These are phyloP conservation scores for Enteromius paludinosus DNA, from an alignment of 2,797 vertebrate species.

Conservation along the genomic window DNA sequence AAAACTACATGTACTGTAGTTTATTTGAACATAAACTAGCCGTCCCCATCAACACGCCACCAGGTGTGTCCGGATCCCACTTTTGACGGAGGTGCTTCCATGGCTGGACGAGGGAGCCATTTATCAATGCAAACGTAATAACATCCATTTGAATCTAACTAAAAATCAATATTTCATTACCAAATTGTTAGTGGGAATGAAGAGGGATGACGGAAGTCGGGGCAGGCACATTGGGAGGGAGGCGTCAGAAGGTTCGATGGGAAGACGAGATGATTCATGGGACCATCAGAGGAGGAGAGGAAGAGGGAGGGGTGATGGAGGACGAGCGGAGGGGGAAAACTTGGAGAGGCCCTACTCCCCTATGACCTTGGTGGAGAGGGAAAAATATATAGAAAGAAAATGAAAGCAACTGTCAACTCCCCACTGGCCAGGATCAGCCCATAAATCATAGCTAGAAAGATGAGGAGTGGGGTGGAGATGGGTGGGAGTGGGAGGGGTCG, in stretches of 20 bases:
- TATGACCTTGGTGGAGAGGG: constrained; percentile 89
- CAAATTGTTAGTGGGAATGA: constrained; percentile 99
- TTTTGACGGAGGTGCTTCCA: constrained; percentile 90
- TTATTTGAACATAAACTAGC: constrained; percentile 68
- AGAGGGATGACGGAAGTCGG: constrained; percentile 99
- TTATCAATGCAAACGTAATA: constrained; percentile 99
- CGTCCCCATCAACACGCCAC: constrained; percentile 85
- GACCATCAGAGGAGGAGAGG: constrained; percentile 83
- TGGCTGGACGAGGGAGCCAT: constrained; percentile 83
- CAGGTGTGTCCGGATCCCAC: constrained; percentile 82
- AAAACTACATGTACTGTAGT: neutral
- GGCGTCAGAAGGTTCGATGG: constrained; percentile 93
- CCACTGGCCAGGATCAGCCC: constrained; percentile 83
- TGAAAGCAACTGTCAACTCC: constrained; percentile 92
- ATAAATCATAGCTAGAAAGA: constrained; percentile 85
- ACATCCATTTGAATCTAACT: constrained; percentile 99
- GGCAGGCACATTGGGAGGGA: constrained; percentile 88
- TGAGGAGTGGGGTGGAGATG: constrained; percentile 48
- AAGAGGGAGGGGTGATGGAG: constrained; percentile 76
- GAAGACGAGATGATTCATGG: constrained; percentile 99
- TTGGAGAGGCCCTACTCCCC: constrained; percentile 82
- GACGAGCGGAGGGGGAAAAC: constrained; percentile 78
- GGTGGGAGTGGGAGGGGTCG: constrained; percentile 50
- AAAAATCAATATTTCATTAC: constrained; percentile 99
- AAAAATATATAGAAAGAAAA: constrained; percentile 85